Evolutionary conservation across 1,140 invertebrate genomes (phyloP).

Genomic region (Papilio helenus): DNA sequence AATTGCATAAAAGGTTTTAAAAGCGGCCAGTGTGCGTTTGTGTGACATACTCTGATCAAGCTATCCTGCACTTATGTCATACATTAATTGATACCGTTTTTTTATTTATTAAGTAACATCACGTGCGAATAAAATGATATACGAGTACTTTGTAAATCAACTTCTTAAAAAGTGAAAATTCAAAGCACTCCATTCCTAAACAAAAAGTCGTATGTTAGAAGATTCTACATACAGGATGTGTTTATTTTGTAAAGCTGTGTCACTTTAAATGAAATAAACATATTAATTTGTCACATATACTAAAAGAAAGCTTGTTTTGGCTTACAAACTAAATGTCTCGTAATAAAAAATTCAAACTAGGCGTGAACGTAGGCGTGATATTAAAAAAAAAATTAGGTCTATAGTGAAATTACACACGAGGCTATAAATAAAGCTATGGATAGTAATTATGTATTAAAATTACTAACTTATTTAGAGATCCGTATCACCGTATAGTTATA

Average conservation of each 20-base stretch:
- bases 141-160: no score
- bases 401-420: neutral
- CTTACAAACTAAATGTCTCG: neutral
- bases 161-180: no score
- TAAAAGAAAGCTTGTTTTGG: neutral
- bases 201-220: no score
- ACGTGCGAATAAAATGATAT: no score
- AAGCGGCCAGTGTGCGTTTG: neutral
- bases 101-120: no score
- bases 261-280: neutral
- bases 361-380: slow-evolving; percentile 1
- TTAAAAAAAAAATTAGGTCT: neutral
- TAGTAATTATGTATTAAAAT: neutral
- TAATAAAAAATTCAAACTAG: neutral
- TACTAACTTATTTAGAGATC: neutral
- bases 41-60: neutral
- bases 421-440: neutral
- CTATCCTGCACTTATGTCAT: neutral
- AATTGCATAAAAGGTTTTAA: neutral
- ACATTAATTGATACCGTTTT: neutral
- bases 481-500: neutral
- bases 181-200: no score
- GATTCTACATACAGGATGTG: no score
- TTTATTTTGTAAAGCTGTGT: no score
- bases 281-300: neutral